Evolutionary conservation across 1,140 invertebrate genomes (phyloP).

Genomic region (Dinothrombium tinctorium): DNA sequence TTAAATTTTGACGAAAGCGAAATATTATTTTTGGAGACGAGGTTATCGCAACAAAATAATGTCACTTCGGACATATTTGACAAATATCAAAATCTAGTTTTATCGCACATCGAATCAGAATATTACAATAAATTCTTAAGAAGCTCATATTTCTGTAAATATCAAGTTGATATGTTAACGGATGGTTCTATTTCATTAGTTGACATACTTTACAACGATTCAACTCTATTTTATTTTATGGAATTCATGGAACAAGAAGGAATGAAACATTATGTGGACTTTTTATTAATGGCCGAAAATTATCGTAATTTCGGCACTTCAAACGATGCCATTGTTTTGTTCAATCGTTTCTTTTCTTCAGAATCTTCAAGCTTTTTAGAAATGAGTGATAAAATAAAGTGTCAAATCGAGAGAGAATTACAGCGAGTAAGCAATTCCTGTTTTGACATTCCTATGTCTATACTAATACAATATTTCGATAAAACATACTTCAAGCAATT

Average conservation of each 20-base stretch:
- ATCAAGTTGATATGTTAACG: conserved; percentile 66
- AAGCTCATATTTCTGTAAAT: conserved; percentile 62
- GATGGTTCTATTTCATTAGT: conserved; percentile 44
- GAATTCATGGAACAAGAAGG: conserved; percentile 77
- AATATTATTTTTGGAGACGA: not conserved
- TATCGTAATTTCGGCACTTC: conserved; percentile 52
- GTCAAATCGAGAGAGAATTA: conserved; percentile 52
- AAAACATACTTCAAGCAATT: conserved; percentile 52
- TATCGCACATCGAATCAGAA: conserved; percentile 33
- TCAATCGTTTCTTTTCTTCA: conserved; percentile 30
- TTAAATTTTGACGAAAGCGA: conserved; percentile 20
- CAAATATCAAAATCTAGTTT: conserved; percentile 31
- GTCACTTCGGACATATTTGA: not conserved
- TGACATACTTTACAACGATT: conserved; percentile 70
- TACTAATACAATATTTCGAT: conserved; percentile 48
- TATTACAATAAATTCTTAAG: conserved; percentile 31
- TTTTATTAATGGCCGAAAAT: conserved; percentile 64
- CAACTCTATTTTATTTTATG: conserved; percentile 73
- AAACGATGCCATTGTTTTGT: conserved; percentile 68
- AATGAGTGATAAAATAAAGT: conserved; percentile 53
- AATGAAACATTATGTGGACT: conserved; percentile 53
- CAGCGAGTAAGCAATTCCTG: conserved; percentile 38
- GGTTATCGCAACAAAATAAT: not conserved
- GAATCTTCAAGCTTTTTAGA: conserved; percentile 41
- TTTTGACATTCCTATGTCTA: conserved; percentile 51